Percentiles rank a stretch among this genome's conserved stretches.
Conservation (phyloP, 2,888 invertebrate species). For the Troides aeacus region DNA sequence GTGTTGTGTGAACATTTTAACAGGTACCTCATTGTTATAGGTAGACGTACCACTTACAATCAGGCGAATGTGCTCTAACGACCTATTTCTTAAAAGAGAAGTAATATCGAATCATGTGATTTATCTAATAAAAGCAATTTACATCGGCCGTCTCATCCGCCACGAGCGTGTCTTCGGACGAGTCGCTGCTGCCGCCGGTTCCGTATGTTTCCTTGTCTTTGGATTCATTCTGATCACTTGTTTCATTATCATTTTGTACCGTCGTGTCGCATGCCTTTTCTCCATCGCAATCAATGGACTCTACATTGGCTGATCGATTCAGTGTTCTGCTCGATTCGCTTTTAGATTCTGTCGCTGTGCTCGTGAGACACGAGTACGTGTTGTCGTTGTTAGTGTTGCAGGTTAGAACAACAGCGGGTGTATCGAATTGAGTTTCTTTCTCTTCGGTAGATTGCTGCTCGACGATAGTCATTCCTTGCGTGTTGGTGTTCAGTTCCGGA, state of each 20-base stretch:
- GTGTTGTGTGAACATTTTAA: no score
- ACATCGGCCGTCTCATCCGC: constrained; percentile 17
- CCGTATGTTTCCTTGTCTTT: constrained; percentile 5
- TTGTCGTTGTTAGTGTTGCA: constrained; percentile 1
- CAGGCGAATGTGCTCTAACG: no score
- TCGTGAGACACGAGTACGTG: constrained; percentile 1
- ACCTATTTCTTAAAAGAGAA: no score
- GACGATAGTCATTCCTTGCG: constrained; percentile 2
- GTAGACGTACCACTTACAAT: no score
- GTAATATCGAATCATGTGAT: no score
- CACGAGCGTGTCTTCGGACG: constrained; percentile 5
- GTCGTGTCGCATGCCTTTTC: background rate
- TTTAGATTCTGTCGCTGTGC: background rate
- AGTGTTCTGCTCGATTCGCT: constrained; percentile 4
- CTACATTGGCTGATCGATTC: no score
- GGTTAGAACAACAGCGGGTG: background rate
- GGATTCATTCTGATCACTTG: constrained; percentile 8
- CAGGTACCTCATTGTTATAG: no score
- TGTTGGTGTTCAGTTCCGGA: constrained; percentile 9
- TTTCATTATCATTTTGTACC: constrained; percentile 25
- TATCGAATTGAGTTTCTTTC: constrained; percentile 4
- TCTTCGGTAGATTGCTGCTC: constrained; percentile 9
- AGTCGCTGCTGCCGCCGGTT: constrained; percentile 5
- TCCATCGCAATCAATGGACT: background rate
- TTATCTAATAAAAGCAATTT: constrained; percentile 3